Evolutionary conservation across 1,140 invertebrate genomes (phyloP), one percentile per base, ranked within the genome.

Genomic region (Sipha flava): DNA sequence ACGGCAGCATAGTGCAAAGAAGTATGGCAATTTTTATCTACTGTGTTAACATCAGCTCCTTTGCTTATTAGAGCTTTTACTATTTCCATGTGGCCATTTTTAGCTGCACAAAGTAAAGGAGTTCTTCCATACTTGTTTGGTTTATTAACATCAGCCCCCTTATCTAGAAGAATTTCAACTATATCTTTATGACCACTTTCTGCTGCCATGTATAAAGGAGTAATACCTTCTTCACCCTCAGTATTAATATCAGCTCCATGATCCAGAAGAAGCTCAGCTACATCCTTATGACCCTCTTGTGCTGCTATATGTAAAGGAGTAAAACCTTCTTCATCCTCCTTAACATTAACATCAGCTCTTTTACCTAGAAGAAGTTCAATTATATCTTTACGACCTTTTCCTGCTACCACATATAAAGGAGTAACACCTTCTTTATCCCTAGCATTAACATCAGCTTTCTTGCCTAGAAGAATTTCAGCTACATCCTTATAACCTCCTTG

Each of bases 341-440:
- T 40, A 5, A 40, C n/a, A 62, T 81, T 79, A n/a, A 79, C n/a
- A 52, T 81, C 62, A n/a, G 73, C 43, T 49, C 57, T 72, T 29
- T 79, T 68, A 3, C n/a, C 40, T 21, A 66, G 16, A 18, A 81
- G 34, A 1, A 66, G 14, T 23, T 77, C 26, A 23, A 64, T n/a
- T 26, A 31, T 34, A 29, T 52, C 47, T 5, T 29, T 34, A 6
- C 23, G 2, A 6, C 73, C 47, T 45, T 91, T 93, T 85, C 96
- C 94, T 0, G 95, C 92, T 49, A 95, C 94, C 86, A 96, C 96
- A 86, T 97, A 95, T 47, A 97, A 86, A 9, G 95, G 95, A 3
- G 95, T 31, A n/a, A 34, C 49, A 64, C 18, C 73, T 7, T 31
- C 54, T 29, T 80, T 14, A 37, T 73, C 52, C 2, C 26, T 23